phyloP scores from a whole-genome alignment of 2,888 invertebrate genomes.

The Calephelis perditalis region DNA sequence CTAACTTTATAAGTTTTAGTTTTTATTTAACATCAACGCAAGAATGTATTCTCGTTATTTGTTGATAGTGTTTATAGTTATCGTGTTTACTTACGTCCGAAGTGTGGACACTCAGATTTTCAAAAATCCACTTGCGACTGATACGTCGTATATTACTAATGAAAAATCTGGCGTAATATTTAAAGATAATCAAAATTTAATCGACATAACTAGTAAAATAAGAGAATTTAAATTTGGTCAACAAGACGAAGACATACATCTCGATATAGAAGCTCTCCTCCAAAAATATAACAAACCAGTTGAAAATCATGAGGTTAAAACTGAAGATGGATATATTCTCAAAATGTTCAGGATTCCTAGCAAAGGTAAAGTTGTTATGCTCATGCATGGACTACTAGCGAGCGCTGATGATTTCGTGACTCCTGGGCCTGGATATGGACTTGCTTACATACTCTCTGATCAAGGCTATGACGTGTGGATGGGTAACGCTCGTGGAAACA shows the following conservation, averaged over 20 bases:
- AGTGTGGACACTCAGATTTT: no score
- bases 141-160: neutral
- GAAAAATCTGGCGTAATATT: neutral
- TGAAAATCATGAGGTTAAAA: slow-evolving; percentile 42
- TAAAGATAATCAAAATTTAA: neutral
- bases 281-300: slow-evolving; percentile 24
- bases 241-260: neutral
- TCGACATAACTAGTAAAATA: neutral
- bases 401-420: slow-evolving; percentile 55
- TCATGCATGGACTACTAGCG: slow-evolving; percentile 56
- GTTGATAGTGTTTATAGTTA: no score
- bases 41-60: no score
- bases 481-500: slow-evolving; percentile 87
- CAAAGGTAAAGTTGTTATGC: slow-evolving; percentile 45
- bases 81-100: no score
- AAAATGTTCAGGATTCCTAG: slow-evolving; percentile 48
- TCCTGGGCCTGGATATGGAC: slow-evolving; percentile 45
- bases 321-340: slow-evolving; percentile 51
- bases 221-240: neutral
- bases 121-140: no score
- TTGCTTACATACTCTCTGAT: slow-evolving; percentile 73
- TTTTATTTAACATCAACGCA: no score
- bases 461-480: slow-evolving; percentile 87
- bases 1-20: no score
- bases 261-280: neutral